Percentiles rank a stretch among this genome's conserved stretches.
phyloP scores from a whole-genome alignment of 2,113 vertebrate species.

The Hippocampus guttulatus region DNA sequence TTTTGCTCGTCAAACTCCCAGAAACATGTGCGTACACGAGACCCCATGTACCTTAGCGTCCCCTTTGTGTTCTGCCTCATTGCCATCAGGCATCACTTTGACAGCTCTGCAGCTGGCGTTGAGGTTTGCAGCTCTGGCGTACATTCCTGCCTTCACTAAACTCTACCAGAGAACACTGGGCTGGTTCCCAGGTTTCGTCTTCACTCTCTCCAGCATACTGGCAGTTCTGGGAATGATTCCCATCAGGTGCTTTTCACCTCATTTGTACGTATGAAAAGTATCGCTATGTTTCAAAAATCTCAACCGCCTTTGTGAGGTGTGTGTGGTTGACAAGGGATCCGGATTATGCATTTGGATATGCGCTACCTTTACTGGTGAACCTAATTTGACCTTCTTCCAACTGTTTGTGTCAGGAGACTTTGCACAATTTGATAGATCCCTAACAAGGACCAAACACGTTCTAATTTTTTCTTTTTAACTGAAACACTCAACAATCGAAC shows the following conservation, averaged over 20 bases:
- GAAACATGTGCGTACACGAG: not conserved
- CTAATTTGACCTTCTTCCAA: too few relatives aligned
- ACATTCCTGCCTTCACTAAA: conserved; percentile 81
- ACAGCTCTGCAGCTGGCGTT: conserved; percentile 81
- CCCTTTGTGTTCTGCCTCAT: not conserved
- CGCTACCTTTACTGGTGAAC: too few relatives aligned
- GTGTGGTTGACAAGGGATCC: too few relatives aligned
- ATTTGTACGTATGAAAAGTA: not conserved
- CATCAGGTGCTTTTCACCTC: conserved; percentile 69
- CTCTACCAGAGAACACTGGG: conserved; percentile 84
- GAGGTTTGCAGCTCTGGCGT: conserved; percentile 75
- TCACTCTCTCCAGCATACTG: conserved; percentile 76
- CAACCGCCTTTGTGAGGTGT: not conserved
- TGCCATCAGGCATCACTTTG: conserved; percentile 74
- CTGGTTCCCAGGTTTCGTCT: conserved; percentile 81
- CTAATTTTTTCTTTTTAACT: too few relatives aligned
- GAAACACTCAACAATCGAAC: too few relatives aligned
- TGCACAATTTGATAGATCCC: too few relatives aligned
- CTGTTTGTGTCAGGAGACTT: too few relatives aligned
- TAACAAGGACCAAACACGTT: too few relatives aligned
- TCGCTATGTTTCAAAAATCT: too few relatives aligned
- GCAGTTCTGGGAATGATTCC: conserved; percentile 81
- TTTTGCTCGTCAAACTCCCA: not conserved
- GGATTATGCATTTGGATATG: too few relatives aligned
- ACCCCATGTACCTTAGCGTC: not conserved